Evolutionary conservation across 2,797 vertebrate species (phyloP).

Genomic region (Coluber constrictor): DNA sequence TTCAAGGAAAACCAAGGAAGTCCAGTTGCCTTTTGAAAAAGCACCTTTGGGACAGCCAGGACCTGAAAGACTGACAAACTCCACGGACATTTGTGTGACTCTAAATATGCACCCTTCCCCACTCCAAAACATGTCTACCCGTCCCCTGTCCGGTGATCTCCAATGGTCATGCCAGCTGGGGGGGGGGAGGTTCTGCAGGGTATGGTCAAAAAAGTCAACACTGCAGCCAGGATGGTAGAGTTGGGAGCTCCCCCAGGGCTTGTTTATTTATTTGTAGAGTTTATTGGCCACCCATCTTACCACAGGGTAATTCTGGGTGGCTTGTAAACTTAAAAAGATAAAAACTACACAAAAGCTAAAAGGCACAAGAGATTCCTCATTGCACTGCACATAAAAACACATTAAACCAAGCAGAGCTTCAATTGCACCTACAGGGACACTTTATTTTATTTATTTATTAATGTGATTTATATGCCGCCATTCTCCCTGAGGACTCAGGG

Average conservation of each 20-base stretch:
- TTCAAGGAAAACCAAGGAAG: neutral
- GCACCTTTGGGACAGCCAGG: neutral
- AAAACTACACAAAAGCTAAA: neutral
- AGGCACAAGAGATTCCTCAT: neutral
- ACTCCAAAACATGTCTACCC: too few species aligned
- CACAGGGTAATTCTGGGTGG: neutral
- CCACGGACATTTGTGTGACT: neutral
- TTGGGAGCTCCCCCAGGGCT: neutral
- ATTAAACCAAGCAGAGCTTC: neutral
- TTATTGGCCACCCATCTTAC: neutral
- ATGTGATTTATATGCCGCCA: too few species aligned
- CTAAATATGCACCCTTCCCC: neutral
- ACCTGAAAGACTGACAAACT: neutral
- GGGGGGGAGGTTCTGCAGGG: neutral
- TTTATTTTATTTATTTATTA: too few species aligned
- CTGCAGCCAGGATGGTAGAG: neutral
- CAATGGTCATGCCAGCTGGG: neutral
- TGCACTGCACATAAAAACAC: neutral
- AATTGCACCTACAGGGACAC: too few species aligned
- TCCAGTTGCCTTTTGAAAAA: neutral
- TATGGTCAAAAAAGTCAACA: neutral
- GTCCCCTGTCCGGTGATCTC: too few species aligned
- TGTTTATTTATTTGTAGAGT: neutral
- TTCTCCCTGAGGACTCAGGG: too few species aligned
- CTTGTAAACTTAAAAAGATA: neutral